These are phyloP conservation scores for Circaetus cinerascens DNA, from an alignment of 2,113 vertebrate genomes.

Conservation along the genomic window DNA sequence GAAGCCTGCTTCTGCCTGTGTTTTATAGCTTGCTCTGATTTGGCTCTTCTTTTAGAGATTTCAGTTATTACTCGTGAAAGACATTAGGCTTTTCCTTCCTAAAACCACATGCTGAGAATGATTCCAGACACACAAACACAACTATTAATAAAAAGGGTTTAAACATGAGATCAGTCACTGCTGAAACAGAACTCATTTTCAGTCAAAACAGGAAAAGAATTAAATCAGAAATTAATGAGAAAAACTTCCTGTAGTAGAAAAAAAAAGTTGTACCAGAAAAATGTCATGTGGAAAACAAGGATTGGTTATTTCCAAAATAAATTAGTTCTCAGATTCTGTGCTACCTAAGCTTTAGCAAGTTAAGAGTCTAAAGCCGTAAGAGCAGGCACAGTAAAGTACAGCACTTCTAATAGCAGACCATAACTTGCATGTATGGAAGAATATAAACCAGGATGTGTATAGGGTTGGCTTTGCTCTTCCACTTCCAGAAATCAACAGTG, in stretches of 20 bases:
- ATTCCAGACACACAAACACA: neutral
- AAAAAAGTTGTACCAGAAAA: neutral
- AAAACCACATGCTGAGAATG: neutral
- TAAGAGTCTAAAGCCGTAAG: neutral
- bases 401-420: neutral
- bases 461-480: neutral
- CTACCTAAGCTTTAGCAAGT: neutral
- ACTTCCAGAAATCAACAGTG: neutral
- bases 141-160: neutral
- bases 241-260: neutral
- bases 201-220: constrained; percentile 16
- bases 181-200: constrained; percentile 16
- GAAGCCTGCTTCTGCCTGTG: neutral
- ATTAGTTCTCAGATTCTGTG: neutral
- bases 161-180: neutral
- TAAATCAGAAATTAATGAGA: constrained; percentile 32
- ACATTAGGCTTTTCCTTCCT: neutral
- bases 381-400: neutral
- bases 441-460: neutral
- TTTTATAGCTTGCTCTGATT: constrained; percentile 25
- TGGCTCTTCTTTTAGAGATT: constrained; percentile 4
- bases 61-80: constrained; percentile 34
- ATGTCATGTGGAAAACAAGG: neutral
- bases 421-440: neutral
- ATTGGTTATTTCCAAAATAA: neutral